Conservation (phyloP, 2,113 vertebrate species). For the Oxyura jamaicensis region DNA sequence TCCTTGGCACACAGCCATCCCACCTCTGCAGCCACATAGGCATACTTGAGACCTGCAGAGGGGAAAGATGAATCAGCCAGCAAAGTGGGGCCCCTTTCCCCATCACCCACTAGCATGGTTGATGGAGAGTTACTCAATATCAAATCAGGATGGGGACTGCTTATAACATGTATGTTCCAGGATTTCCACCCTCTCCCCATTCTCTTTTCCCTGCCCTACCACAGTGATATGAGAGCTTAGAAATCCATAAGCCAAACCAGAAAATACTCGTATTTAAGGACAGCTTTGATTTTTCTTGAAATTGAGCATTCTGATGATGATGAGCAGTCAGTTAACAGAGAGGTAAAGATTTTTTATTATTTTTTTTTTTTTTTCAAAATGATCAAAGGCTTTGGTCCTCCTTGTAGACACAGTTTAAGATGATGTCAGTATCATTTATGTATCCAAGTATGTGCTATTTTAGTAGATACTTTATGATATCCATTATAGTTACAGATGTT, state of each 20-base stretch:
- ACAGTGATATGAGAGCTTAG: not conserved
- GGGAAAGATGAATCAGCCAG: not conserved
- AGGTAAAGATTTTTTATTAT: not conserved
- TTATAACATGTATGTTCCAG: not conserved
- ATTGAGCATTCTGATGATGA: not conserved
- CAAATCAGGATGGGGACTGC: not conserved
- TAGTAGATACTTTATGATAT: not conserved
- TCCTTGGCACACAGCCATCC: not conserved
- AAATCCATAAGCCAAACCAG: not conserved
- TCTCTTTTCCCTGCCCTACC: not conserved
- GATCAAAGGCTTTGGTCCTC: not conserved
- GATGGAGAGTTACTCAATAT: not conserved
- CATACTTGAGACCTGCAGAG: not conserved
- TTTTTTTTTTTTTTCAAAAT: not conserved
- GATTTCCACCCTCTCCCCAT: fast-evolving
- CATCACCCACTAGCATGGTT: not conserved
- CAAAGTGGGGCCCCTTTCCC: not conserved
- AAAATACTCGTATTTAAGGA: fast-evolving
- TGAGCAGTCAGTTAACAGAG: not conserved
- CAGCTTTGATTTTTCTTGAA: not conserved
- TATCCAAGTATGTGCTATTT: not conserved
- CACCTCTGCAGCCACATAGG: not conserved
- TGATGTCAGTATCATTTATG: not conserved
- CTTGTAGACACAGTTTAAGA: not conserved
- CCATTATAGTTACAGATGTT: not conserved